Evolutionary conservation across 2,797 vertebrate species (phyloP), one percentile per base, ranked within the genome.

Genomic region (Fistularia tabacaria): DNA sequence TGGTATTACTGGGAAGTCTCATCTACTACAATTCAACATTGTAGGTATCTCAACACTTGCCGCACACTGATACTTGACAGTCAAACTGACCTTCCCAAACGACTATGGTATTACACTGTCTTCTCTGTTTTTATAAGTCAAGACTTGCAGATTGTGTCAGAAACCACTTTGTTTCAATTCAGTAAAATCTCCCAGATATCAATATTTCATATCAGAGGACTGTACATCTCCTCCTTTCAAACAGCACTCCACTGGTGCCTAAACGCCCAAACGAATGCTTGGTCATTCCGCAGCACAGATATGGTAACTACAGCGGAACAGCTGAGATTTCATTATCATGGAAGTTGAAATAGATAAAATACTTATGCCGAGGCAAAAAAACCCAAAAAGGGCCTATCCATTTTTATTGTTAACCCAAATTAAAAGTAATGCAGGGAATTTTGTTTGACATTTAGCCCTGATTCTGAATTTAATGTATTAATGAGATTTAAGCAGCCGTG

Each of bases 181-280:
- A 77, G 76, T 59, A 45, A 65, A 80, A 86, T 73, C 5, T 73
- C 75, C 61, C 52, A 41, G 39, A 49, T 63, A 86, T 89, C 75
- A 89, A 89, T 89, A 87, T 87, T 90, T 89, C 62, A 89, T 84
- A 69, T 74, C 49, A 70, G 73, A 78, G 73, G 73, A n/a, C 25
- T 11, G 8, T 15, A 68, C 71, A 70, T 71, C 65, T 67, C 59
- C 66, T 51, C 47, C 61, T 73, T 64, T 52, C 62, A 36, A 80
- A 57, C 13, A 54, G 51, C 41, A 49, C 60, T 59, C 52, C 40
- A 3, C 49, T 53, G 59, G 50, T 59, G 62, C 47, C 49, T 39
- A 46, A 41, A 62, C 54, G 79, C 71, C 74, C 41, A 50, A 79
- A 80, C 60, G 66, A 73, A 47, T 49, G 54, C 54, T 80, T 78